phyloP scores from a whole-genome alignment of 1,140 invertebrate species.

The Drosophila truncata region DNA sequence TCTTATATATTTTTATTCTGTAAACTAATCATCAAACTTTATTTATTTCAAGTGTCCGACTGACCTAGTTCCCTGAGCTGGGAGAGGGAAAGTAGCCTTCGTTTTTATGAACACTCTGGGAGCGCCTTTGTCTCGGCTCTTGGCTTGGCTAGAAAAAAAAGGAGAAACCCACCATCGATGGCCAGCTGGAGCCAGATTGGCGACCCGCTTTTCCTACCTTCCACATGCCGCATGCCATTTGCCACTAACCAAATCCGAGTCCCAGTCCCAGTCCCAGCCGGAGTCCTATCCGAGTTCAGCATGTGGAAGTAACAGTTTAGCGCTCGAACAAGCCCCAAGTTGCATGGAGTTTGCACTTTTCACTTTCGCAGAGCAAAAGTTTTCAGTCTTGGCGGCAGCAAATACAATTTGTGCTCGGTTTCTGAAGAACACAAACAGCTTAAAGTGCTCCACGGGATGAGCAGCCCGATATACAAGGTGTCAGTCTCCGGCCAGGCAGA shows the following conservation, averaged over 20 bases:
- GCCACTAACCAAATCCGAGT: conserved; percentile 9
- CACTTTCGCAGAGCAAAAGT: conserved; percentile 60
- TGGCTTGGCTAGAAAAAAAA: conserved; percentile 39
- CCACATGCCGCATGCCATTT: conserved; percentile 10
- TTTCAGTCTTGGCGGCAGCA: conserved; percentile 53
- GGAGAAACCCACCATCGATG: conserved; percentile 65
- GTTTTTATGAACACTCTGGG: conserved; percentile 78
- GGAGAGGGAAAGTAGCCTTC: conserved; percentile 17
- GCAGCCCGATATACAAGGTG: conserved; percentile 47
- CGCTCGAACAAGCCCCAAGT: conserved; percentile 80
- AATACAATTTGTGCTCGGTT: conserved; percentile 68
- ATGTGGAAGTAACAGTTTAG: conserved; percentile 82
- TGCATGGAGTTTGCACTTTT: conserved; percentile 63
- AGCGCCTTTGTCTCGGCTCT: conserved; percentile 74
- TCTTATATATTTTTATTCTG: no score
- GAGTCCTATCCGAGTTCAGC: conserved; percentile 24
- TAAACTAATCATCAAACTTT: not conserved
- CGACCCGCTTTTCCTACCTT: conserved; percentile 20
- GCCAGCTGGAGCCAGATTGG: conserved; percentile 65
- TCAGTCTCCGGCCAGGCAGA: conserved; percentile 28
- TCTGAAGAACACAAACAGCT: conserved; percentile 46
- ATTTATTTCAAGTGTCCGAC: conserved; percentile 12
- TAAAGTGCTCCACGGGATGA: conserved; percentile 51
- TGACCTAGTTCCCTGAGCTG: conserved; percentile 62
- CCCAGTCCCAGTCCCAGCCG: conserved; percentile 1